Percentiles rank a stretch among this genome's conserved stretches.
Conservation (phyloP, 1,140 invertebrate genomes). For the Rhagoletis zephyria region DNA sequence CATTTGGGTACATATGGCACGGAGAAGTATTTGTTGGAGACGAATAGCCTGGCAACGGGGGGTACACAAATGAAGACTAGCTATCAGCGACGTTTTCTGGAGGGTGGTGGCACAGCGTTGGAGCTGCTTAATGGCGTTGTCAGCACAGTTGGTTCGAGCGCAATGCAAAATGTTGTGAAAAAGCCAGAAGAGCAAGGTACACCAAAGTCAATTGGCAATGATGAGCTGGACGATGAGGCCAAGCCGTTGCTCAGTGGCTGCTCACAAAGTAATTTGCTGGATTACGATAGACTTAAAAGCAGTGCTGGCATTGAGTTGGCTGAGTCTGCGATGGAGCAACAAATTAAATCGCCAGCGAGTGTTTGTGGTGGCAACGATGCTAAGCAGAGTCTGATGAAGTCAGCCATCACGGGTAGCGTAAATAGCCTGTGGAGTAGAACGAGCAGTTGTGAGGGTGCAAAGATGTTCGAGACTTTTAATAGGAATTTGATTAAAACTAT, state of each 20-base stretch:
- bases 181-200: neutral
- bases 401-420: constrained; percentile 67
- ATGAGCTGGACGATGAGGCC: constrained; percentile 65
- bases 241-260: constrained; percentile 63
- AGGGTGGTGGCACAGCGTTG: constrained; percentile 68
- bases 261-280: constrained; percentile 61
- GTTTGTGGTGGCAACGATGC: constrained; percentile 52
- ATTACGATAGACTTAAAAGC: constrained; percentile 42
- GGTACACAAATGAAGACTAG: constrained; percentile 50
- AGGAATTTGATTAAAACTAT: constrained; percentile 72
- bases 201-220: constrained; percentile 34
- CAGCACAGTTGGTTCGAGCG: constrained; percentile 54
- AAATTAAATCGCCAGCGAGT: constrained; percentile 59
- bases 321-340: neutral
- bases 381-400: constrained; percentile 61
- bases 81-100: constrained; percentile 66
- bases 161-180: constrained; percentile 51
- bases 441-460: constrained; percentile 71
- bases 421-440: constrained; percentile 71
- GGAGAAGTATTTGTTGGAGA: constrained; percentile 68
- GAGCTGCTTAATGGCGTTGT: constrained; percentile 59
- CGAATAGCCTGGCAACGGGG: constrained; percentile 55
- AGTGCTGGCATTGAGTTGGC: constrained; percentile 44
- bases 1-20: constrained; percentile 66
- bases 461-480: constrained; percentile 73